A percentile compares a stretch with the other conserved stretches of the same genome.
Conservation (phyloP, 2,888 invertebrate species). For the Acanthoscelides obtectus region DNA sequence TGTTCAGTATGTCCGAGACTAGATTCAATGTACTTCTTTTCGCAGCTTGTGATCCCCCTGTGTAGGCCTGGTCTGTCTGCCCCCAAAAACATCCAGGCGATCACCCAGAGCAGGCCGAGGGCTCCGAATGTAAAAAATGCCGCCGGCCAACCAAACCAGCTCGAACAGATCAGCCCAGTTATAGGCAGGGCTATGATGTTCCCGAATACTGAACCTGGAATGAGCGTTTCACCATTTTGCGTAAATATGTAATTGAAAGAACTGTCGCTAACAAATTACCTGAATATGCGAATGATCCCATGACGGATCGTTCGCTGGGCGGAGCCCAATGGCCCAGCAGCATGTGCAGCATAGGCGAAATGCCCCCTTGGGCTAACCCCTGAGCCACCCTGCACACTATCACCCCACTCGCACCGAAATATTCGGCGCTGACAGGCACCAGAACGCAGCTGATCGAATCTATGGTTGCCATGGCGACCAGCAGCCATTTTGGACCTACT, state of each 20-base stretch:
- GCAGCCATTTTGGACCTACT: constrained; percentile 69
- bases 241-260: no score
- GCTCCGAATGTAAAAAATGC: constrained; percentile 72
- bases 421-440: constrained; percentile 63
- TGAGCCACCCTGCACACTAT: constrained; percentile 63
- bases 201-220: constrained; percentile 69
- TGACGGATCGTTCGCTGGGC: constrained; percentile 60
- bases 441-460: constrained; percentile 62
- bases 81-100: constrained; percentile 59
- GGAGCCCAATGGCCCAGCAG: constrained; percentile 74
- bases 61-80: constrained; percentile 61
- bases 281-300: constrained; percentile 64
- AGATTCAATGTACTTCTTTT: constrained; percentile 61
- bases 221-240: neutral
- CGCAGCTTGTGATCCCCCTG: constrained; percentile 57
- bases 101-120: constrained; percentile 58
- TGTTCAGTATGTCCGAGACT: constrained; percentile 25
- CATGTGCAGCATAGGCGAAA: constrained; percentile 68
- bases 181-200: constrained; percentile 71
- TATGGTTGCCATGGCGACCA: constrained; percentile 53
- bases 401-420: constrained; percentile 58
- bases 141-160: constrained; percentile 69
- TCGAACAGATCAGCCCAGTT: constrained; percentile 68
- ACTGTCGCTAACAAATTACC: no score
- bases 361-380: constrained; percentile 70